Evolutionary conservation across 2,113 vertebrate species (phyloP), one percentile per base, ranked within the genome.

Genomic region (Pica pica): DNA sequence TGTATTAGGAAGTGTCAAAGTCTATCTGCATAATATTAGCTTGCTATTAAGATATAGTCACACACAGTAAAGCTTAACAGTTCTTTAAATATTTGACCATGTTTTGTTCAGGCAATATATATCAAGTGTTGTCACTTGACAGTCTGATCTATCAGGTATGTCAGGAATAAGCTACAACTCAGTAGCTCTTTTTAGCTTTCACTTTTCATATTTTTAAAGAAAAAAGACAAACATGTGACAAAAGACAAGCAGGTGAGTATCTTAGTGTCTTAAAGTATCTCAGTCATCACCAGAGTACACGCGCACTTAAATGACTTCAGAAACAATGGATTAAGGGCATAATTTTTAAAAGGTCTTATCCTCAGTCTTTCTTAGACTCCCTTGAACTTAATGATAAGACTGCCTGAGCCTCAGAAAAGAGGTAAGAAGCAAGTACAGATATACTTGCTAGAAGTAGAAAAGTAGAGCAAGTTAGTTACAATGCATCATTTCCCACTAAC

Each of bases 11-110:
- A 85, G 5, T 14, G 27, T 12, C 9, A 68, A 70, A 35, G 7
- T 53, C 11, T 31, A 13, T 61, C 31, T 71, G 55, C 22, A 28
- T 24, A 46, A 28, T 31, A 59, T 31, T 63, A 30, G 44, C 7
- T 7, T 46, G 3, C 13, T 71, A 16, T 20, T 80, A 18, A 71
- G 2, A 39, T 59, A 41, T 3, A 39, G 18, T 33, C 18, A 50
- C 0, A 0, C 13, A 6, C 7, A 57, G 10, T 37, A 26, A 78
- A 89, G 50, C 4, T 52, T 42, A 23, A 21, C 5, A 53, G 3
- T 42, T 57, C n/a, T 70, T 87, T 59, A 74, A 64, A 63, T 74
- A 75, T 61, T 81, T 81, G 22, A 49, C 14, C 4, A 19, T 23
- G 11, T 49, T 87, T 81, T 5, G 3, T 70, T 76, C 9, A 57